Evolutionary conservation across 2,888 invertebrate genomes (phyloP), one percentile per base, ranked within the genome.

Genomic region (Leptopilina syphax): DNA sequence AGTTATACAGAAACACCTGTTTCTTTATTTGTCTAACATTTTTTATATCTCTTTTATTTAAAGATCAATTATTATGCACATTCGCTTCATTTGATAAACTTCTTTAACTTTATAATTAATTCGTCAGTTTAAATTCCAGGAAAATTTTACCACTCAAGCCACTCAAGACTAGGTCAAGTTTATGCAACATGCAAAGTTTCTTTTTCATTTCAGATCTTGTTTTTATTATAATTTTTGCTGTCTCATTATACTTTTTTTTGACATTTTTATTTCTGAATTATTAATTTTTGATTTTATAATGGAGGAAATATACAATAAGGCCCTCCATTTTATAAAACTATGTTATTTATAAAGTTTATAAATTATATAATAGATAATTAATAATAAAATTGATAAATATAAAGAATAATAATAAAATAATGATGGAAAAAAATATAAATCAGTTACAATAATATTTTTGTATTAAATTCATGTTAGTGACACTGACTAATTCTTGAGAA

Each of bases 91-190:
- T 70, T 70, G 50, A 54, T 70, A 57, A n/a, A 34, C n/a, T 73
- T 54, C n/a, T 13, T 73, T 27, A 60, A 44, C 34, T 34, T 57
- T 27, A 60, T 73, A 41, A 73, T n/a, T 73, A 34, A 73, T n/a
- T 34, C 34, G 13, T 41, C 34, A 27, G n/a, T 57, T 68, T 73
- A 18, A n/a, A n/a, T 57, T 57, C 57, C 57, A 73, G 57, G 73
- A 60, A 57, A 73, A 13, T 73, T 73, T 60, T 57, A 41, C 73
- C 12, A 73, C 34, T 34, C 34, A 73, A 73, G 34, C 73, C 12
- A 73, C 34, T 34, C 34, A 73, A 73, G 34, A 57, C 73, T 73
- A 57, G 73, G 57, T 73, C 73, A 73, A 60, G 73, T 73, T 73
- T 73, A 54, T 70, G 57, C 73, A 73, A 73, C 73, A 41, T 73